Evolutionary conservation across 2,888 invertebrate genomes (phyloP), one percentile per base, ranked within the genome.

Genomic region (Parnassius glacialis): DNA sequence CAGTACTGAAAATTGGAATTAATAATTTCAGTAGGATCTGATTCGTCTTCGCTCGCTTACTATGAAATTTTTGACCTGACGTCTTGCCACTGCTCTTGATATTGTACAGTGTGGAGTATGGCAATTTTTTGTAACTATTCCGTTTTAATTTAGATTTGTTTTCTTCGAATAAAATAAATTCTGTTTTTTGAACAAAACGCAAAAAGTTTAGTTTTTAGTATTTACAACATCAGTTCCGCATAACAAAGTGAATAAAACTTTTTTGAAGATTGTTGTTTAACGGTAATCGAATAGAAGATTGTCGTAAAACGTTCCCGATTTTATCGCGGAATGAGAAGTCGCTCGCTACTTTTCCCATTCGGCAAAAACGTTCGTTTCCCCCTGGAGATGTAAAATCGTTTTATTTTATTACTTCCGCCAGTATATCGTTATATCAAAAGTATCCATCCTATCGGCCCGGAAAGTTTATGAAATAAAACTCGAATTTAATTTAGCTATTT

Each of bases 341-440:
- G 87, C 89, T 80, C 77, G 87, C 87, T 85, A 90, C 85, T 89
- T 89, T 89, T 86, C 87, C 87, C 85, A 87, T 90, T 90, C 85
- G 83, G 84, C 85, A 89, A 89, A 90, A 90, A 89, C 87, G 87
- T 84, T 86, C 86, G 81, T 83, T 85, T 86, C 87, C 88, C 87
- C 87, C 84, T 81, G 81, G 83, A 88, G 89, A 90, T 90, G 90
- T 90, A 89, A 90, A 91, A 90, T 90, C 89, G 90, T 90, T 91
- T 91, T 89, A 90, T 91, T 91, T 90, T 91, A 90, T 90, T 89
- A 88, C 88, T 88, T 89, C 89, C 89, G 80, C 80, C 84, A 83
- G 85, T 90, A 89, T 88, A 90, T 87, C 85, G 84, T 83, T 86
- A 86, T 85, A 87, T 84, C 82, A 80, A 76, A 76, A 79, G 77